Evolutionary conservation across 2,113 vertebrate species (phyloP), one percentile per base, ranked within the genome.

Genomic region (Ceyx melanurus): DNA sequence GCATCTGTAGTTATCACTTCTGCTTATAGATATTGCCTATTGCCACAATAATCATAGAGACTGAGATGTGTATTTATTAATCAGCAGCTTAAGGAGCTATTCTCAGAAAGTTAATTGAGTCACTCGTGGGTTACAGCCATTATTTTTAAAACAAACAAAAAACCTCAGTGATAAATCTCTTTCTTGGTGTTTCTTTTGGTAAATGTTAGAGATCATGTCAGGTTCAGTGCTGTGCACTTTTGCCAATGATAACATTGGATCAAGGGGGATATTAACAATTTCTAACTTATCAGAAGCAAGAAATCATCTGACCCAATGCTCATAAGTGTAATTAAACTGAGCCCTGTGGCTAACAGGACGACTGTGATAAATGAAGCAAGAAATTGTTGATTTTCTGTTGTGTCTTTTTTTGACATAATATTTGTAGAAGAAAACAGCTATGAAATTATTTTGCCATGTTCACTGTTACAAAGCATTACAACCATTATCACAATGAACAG

Each of bases 291-390:
- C 61, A 58, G 79, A 82, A 66, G 16, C 40, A 90, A 76, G 65
- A 73, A 82, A 87, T 80, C n/a, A 64, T 43, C 18, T 77, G 64
- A 70, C 62, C 37, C n/a, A 77, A 16, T 22, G 40, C 25, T 83
- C 65, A 51, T 22, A 86, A 73, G n/a, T 76, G 40, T 83, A 80
- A 95, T 92, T 82, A 88, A 83, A 73, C 35, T 12, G 22, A 94
- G 20, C 28, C 67, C 60, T 65, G 21, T 42, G 74, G 33, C 64
- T 89, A 82, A 80, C 45, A 73, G 74, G 46, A 81, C 74, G 81
- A 88, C 26, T 67, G 57, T 67, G 25, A 90, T 57, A 95, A 89
- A 88, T 0, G 13, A 88, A 82, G 87, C 31, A 68, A 88, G 56
- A 92, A 94, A 93, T 77, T 66, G 9, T n/a, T 80, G 16, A 4